Evolutionary conservation across 1,140 invertebrate genomes (phyloP).

Genomic region (Papilio machaon): DNA sequence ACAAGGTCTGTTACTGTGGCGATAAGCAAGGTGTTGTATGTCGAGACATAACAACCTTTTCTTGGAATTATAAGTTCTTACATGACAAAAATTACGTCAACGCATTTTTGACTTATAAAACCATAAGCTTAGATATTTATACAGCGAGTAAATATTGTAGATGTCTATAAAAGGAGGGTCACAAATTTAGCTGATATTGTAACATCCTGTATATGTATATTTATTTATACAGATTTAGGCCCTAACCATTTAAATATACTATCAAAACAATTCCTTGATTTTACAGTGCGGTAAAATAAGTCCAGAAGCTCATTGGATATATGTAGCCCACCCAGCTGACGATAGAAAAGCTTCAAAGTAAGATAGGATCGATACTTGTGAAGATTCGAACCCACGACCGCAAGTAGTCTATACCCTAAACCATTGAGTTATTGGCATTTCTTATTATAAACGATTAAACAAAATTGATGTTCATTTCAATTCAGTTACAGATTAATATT

Average conservation of each 20-base stretch:
- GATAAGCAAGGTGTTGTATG: slow-evolving; percentile 14
- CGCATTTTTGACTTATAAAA: not conserved
- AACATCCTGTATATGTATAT: not conserved
- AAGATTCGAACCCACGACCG: not conserved
- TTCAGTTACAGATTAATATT: not conserved
- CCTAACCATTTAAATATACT: not conserved
- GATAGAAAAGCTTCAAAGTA: not conserved
- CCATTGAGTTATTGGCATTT: too few relatives aligned
- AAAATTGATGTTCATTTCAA: not conserved
- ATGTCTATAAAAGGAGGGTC: not conserved
- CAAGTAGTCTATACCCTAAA: too few relatives aligned
- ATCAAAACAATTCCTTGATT: not conserved
- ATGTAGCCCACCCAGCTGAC: not conserved
- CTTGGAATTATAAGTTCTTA: slow-evolving; percentile 12
- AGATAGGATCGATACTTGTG: not conserved
- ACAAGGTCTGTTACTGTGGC: not conserved
- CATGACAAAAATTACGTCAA: slow-evolving; percentile 12
- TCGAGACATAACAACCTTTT: slow-evolving; percentile 1
- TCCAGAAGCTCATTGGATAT: not conserved
- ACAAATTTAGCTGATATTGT: not conserved
- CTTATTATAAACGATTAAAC: not conserved
- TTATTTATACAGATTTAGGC: not conserved
- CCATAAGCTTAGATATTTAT: not conserved
- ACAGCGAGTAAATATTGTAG: not conserved
- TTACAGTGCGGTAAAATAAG: not conserved